Conservation (phyloP, 2,888 invertebrate species). For the Amphipoea lucens region DNA sequence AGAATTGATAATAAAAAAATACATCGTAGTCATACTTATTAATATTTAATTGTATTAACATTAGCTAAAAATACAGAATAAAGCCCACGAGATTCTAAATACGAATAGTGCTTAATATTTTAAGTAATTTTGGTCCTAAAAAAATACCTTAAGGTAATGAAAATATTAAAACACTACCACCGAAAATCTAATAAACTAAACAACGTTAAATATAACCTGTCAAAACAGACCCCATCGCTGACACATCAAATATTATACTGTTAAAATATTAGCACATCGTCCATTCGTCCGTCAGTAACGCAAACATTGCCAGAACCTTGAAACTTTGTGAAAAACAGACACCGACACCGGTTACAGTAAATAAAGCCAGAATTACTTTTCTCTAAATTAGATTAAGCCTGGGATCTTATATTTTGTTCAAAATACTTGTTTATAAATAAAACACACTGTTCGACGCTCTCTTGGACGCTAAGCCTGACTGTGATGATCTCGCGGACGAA, state of each 20-base stretch:
- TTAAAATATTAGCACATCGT: constrained; percentile 44
- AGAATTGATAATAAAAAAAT: neutral
- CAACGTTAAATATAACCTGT: constrained; percentile 7
- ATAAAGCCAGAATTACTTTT: neutral
- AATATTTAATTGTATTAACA: neutral
- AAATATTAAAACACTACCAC: neutral
- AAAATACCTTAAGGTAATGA: neutral
- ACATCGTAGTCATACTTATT: neutral
- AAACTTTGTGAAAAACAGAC: constrained; percentile 39
- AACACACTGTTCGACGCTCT: neutral
- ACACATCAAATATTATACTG: constrained; percentile 24
- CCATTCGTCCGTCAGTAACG: constrained; percentile 7
- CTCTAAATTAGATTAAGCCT: constrained; percentile 38
- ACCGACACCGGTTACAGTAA: constrained; percentile 21
- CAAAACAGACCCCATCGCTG: constrained; percentile 13
- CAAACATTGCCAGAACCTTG: constrained; percentile 29
- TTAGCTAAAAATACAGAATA: neutral
- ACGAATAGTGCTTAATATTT: neutral
- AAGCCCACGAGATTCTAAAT: neutral
- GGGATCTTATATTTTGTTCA: neutral
- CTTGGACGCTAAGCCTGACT: neutral
- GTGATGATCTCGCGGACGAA: too few species aligned
- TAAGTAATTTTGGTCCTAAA: too few species aligned
- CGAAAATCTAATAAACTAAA: constrained; percentile 8
- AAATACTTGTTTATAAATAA: constrained; percentile 7